A percentile compares a stretch with the other conserved stretches of the same genome.
Conservation (phyloP, 2,113 vertebrate genomes). For the Marmota flaviventris region DNA sequence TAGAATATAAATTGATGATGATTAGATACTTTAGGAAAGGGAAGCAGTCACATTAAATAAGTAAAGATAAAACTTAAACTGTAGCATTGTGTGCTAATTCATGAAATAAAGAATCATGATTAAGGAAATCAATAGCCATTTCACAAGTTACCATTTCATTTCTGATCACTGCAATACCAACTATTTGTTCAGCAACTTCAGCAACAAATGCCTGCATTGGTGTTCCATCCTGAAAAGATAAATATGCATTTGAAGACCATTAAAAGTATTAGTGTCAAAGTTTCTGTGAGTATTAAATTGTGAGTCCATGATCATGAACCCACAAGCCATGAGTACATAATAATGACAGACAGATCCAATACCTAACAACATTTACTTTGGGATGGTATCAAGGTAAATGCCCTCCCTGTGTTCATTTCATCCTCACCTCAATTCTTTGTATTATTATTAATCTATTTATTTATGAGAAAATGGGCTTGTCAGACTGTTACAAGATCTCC, state of each 20-base stretch:
- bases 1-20: neutral
- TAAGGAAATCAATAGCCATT: neutral
- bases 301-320: neutral
- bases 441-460: neutral
- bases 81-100: neutral
- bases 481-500: neutral
- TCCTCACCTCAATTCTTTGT: neutral
- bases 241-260: neutral
- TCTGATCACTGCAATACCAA: slow-evolving; percentile 91
- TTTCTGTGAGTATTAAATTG: neutral
- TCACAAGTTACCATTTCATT: slow-evolving; percentile 92
- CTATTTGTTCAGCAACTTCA: slow-evolving; percentile 88
- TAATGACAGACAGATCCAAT: neutral
- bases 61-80: neutral
- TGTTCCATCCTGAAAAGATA: slow-evolving; percentile 89
- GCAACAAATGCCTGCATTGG: slow-evolving; percentile 92
- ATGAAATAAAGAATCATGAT: neutral
- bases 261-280: neutral
- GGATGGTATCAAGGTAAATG: neutral
- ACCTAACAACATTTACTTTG: neutral
- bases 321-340: neutral
- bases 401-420: neutral
- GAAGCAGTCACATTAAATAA: slow-evolving; percentile 5
- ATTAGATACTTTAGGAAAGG: slow-evolving; percentile 18
- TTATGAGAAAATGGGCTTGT: neutral